Conservation (phyloP, 2,113 vertebrate species). For the Oreotrochilus melanogaster region DNA sequence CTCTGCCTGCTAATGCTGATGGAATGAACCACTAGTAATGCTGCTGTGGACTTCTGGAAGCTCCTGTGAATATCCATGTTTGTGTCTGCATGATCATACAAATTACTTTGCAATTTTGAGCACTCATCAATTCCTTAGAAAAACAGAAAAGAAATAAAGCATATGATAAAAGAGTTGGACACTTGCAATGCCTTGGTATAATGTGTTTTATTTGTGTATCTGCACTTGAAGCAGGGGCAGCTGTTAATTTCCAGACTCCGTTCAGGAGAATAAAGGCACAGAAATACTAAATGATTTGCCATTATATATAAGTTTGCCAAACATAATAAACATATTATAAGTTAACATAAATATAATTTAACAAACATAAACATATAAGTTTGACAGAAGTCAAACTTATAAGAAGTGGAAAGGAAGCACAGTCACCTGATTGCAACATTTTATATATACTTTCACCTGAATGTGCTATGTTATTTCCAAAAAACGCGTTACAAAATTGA, state of each 20-base stretch:
- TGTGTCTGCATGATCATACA: background rate
- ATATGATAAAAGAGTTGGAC: background rate
- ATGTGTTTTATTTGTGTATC: background rate
- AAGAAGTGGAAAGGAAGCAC: background rate
- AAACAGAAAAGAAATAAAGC: background rate
- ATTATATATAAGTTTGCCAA: background rate
- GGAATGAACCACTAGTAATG: background rate
- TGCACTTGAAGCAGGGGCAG: background rate
- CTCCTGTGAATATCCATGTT: background rate
- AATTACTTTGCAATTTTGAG: background rate
- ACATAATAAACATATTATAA: too few species aligned
- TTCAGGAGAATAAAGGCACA: background rate
- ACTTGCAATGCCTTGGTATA: background rate
- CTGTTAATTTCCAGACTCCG: background rate
- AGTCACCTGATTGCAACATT: background rate
- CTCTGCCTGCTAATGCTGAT: background rate
- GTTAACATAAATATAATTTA: too few species aligned
- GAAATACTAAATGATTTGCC: background rate
- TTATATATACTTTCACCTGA: background rate
- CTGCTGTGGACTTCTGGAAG: background rate
- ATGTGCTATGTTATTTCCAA: background rate
- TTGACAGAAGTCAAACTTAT: background rate
- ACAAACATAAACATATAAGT: too few species aligned
- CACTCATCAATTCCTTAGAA: rapidly evolving
- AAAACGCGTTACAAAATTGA: background rate